These are phyloP conservation scores for Chelon labrosus DNA, from an alignment of 2,797 vertebrate genomes.

Conservation along the genomic window DNA sequence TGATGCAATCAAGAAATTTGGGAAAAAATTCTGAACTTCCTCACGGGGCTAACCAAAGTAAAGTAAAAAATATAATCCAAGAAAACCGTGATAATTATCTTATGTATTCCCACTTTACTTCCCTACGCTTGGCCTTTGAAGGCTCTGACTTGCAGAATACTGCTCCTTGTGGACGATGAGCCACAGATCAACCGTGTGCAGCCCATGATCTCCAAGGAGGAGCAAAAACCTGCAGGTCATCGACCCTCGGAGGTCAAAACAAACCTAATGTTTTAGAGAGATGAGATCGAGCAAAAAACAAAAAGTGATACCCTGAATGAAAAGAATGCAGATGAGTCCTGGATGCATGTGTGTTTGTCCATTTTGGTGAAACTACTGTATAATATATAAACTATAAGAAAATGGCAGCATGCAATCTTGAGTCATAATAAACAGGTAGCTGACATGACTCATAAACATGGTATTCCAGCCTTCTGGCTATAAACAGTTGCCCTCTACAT, in stretches of 20 bases:
- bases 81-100: conserved; percentile 3
- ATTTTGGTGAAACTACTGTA: not conserved
- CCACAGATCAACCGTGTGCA: conserved; percentile 13
- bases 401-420: conserved; percentile 20
- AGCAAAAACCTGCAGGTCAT: conserved; percentile 64
- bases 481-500: conserved; percentile 5
- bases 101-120: conserved; percentile 2
- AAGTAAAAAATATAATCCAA: not conserved
- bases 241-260: conserved; percentile 20
- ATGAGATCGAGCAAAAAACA: conserved; percentile 1
- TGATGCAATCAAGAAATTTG: conserved; percentile 24
- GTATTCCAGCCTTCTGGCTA: not conserved
- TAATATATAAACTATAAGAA: not conserved
- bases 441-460: not conserved
- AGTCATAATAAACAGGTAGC: not conserved
- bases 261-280: conserved; percentile 19
- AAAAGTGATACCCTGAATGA: conserved; percentile 6
- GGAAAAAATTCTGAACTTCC: conserved; percentile 27
- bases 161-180: conserved; percentile 39
- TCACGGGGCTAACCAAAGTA: conserved; percentile 19
- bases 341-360: not conserved
- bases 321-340: conserved; percentile 6
- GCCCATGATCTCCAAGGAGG: conserved; percentile 26
- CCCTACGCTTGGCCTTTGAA: conserved; percentile 13
- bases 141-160: conserved; percentile 55